Evolutionary conservation across 2,888 invertebrate genomes (phyloP).

Genomic region (Helobdella robusta): DNA sequence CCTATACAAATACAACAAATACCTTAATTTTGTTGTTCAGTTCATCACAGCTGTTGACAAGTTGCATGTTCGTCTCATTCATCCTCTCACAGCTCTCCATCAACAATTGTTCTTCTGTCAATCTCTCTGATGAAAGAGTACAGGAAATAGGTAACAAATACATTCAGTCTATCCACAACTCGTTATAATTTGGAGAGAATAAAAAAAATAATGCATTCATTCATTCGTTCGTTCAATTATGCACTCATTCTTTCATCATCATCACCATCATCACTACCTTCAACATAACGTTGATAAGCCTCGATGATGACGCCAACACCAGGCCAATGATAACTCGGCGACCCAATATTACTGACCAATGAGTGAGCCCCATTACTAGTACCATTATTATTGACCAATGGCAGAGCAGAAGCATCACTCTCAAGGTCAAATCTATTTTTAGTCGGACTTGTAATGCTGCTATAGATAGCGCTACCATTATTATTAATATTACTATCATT

Average conservation of each 20-base stretch:
- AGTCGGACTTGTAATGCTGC: background rate
- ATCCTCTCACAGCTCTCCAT: background rate
- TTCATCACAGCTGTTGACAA: background rate
- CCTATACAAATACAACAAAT: background rate
- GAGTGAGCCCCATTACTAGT: too few species aligned
- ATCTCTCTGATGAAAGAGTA: too few species aligned
- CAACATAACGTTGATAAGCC: constrained; percentile 25
- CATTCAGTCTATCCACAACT: too few species aligned
- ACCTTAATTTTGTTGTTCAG: constrained; percentile 17
- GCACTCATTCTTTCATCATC: too few species aligned
- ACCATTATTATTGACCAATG: too few species aligned
- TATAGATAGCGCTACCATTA: background rate
- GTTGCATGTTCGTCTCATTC: background rate
- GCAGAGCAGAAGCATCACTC: too few species aligned
- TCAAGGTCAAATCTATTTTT: background rate
- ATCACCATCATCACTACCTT: too few species aligned
- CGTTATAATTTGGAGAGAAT: too few species aligned
- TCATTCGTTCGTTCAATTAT: too few species aligned
- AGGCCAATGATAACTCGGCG: constrained; percentile 20
- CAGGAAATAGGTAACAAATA: too few species aligned
- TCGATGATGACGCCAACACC: constrained; percentile 24
- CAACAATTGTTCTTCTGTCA: background rate
- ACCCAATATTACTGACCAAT: too few species aligned
- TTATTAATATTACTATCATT: background rate
- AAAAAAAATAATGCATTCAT: too few species aligned